Evolutionary conservation across 2,888 invertebrate genomes (phyloP).

Genomic region (Colostygia pectinataria): DNA sequence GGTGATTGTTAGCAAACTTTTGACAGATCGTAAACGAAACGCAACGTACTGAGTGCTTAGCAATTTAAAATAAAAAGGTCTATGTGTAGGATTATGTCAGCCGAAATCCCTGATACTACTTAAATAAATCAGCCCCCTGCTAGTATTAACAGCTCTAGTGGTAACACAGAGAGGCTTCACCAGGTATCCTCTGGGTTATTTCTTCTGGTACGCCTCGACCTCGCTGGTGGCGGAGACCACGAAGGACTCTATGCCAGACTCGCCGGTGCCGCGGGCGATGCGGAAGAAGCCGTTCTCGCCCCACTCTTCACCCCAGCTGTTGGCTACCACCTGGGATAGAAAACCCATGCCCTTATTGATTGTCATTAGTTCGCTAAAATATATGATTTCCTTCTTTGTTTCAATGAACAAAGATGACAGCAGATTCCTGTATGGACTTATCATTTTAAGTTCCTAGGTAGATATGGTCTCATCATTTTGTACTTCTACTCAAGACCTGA

Average conservation of each 20-base stretch:
- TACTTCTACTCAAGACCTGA: too few species aligned
- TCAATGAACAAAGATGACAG: too few species aligned
- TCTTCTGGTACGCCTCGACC: constrained; percentile 65
- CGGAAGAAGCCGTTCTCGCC: constrained; percentile 96
- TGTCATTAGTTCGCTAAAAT: too few species aligned
- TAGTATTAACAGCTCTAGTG: constrained; percentile 54
- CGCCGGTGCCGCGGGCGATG: constrained; percentile 92
- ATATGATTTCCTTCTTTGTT: too few species aligned
- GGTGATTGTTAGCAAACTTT: too few species aligned
- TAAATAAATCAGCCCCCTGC: constrained; percentile 51
- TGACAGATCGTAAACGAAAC: too few species aligned
- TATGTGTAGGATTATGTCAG: constrained; percentile 24
- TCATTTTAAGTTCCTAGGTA: too few species aligned
- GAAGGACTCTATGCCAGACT: constrained; percentile 95
- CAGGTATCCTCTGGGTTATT: constrained; percentile 61
- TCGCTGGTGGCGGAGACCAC: constrained; percentile 91
- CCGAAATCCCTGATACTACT: constrained; percentile 65
- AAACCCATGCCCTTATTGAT: too few species aligned
- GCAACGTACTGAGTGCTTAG: too few species aligned
- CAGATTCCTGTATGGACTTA: too few species aligned
- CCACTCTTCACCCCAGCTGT: constrained; percentile 97
- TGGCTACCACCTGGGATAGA: constrained; percentile 90
- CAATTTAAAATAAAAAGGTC: too few species aligned
- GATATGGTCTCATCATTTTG: too few species aligned
- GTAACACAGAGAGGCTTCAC: constrained; percentile 61